Conservation (phyloP, 1,140 invertebrate genomes). For the Drosophila willistoni region DNA sequence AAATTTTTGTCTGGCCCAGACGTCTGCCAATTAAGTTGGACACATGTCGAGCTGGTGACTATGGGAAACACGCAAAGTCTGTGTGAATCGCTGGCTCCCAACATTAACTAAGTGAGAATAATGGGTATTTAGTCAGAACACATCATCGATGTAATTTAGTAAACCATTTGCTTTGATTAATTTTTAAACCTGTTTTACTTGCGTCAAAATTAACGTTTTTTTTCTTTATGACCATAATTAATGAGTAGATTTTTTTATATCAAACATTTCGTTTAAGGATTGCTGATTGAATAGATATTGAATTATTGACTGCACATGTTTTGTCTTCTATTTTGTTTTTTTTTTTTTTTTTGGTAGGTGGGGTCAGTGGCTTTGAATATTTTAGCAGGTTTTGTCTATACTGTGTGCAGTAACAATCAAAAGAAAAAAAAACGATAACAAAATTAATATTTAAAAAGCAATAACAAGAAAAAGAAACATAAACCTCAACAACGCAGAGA, state of each 20-base stretch:
- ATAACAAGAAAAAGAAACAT: constrained; percentile 3
- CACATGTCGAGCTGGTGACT: neutral
- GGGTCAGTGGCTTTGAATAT: neutral
- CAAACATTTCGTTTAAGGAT: neutral
- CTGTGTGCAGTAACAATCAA: neutral
- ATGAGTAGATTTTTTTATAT: neutral
- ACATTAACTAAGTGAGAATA: neutral
- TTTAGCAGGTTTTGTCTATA: neutral
- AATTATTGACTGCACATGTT: neutral
- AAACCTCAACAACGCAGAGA: neutral
- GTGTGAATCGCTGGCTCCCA: neutral
- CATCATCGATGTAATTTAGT: neutral
- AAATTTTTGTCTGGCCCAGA: constrained; percentile 27
- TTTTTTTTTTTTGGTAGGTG: neutral
- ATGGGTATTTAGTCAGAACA: constrained; percentile 1
- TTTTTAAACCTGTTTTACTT: constrained; percentile 37
- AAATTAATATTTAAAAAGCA: constrained; percentile 15
- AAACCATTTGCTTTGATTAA: constrained; percentile 21
- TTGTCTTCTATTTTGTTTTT: neutral
- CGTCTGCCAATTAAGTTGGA: constrained; percentile 18
- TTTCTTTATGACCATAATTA: constrained; percentile 1
- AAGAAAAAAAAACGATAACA: neutral
- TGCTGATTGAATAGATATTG: constrained; percentile 10
- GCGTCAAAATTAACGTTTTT: constrained; percentile 12
- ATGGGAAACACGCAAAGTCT: neutral